These are phyloP conservation scores for Wasmannia auropunctata DNA, from an alignment of 1,140 invertebrate genomes.

Conservation along the genomic window DNA sequence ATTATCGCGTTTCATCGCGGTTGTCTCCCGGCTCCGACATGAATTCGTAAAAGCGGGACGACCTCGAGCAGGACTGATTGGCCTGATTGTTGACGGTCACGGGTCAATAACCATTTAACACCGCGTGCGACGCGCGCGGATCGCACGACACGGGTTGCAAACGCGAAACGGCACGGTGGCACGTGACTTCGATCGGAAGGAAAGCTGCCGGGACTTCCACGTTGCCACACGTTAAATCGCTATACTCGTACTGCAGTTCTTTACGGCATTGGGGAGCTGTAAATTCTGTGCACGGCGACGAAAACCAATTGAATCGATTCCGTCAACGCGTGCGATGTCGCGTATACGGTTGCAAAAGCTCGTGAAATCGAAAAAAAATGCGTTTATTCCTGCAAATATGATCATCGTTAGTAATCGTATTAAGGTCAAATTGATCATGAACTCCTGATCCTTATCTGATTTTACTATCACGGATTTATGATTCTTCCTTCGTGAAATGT, in stretches of 20 bases:
- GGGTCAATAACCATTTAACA: constrained; percentile 83
- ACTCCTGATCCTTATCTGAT: background rate
- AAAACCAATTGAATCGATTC: background rate
- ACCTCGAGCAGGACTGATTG: constrained; percentile 80
- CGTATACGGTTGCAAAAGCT: constrained; percentile 51
- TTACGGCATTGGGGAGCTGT: background rate
- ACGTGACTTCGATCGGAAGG: constrained; percentile 36
- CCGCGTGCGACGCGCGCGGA: constrained; percentile 22
- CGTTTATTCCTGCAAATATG: background rate
- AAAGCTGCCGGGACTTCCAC: constrained; percentile 24
- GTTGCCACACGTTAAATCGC: background rate
- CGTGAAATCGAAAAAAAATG: constrained; percentile 50
- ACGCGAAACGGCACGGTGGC: constrained; percentile 4
- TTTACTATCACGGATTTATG: background rate
- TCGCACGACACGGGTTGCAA: constrained; percentile 27
- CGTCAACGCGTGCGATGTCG: background rate
- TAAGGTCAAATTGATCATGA: background rate
- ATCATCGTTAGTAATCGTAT: background rate
- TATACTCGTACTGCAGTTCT: background rate
- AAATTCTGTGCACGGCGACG: background rate
- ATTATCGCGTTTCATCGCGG: constrained; percentile 44
- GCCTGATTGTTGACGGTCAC: constrained; percentile 80
- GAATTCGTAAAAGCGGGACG: constrained; percentile 73
- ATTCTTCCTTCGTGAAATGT: background rate
- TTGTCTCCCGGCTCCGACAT: constrained; percentile 50